Conservation (phyloP, 1,140 invertebrate species). For the Stegodyphus mimosarum region DNA sequence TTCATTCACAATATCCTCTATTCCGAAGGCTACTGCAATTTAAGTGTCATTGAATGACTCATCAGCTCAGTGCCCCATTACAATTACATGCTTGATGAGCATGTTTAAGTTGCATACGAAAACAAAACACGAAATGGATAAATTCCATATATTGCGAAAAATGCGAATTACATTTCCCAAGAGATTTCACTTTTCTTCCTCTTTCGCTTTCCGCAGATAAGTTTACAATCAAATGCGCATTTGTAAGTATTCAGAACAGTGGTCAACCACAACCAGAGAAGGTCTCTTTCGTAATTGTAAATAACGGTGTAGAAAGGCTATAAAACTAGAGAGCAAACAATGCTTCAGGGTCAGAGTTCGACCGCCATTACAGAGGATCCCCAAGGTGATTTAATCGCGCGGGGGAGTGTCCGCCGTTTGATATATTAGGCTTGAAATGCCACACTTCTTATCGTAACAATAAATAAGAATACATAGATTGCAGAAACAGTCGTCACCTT, state of each 20-base stretch:
- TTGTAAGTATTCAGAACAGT: slow-evolving; percentile 37
- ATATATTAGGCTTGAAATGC: slow-evolving; percentile 46
- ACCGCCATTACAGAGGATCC: slow-evolving; percentile 36
- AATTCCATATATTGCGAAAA: not conserved
- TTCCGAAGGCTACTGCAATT: too few relatives aligned
- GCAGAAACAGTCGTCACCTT: slow-evolving; percentile 44
- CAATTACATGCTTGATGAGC: not conserved
- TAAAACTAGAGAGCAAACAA: slow-evolving; percentile 55
- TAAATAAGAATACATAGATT: slow-evolving; percentile 36
- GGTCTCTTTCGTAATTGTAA: slow-evolving; percentile 33
- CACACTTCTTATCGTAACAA: slow-evolving; percentile 45
- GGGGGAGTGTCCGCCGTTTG: slow-evolving; percentile 36
- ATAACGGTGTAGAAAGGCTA: slow-evolving; percentile 45
- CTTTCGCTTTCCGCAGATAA: not conserved
- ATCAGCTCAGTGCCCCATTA: not conserved
- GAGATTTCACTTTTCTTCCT: not conserved
- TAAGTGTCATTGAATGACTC: too few relatives aligned
- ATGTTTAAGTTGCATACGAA: not conserved
- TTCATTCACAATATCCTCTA: too few relatives aligned
- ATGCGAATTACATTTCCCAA: too few relatives aligned
- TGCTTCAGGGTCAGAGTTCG: slow-evolving; percentile 29
- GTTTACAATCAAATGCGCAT: not conserved
- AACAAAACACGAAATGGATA: not conserved
- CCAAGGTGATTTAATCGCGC: slow-evolving; percentile 37
- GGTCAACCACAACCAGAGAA: not conserved